phyloP scores from a whole-genome alignment of 1,140 invertebrate genomes.

The Teleogryllus occipitalis region DNA sequence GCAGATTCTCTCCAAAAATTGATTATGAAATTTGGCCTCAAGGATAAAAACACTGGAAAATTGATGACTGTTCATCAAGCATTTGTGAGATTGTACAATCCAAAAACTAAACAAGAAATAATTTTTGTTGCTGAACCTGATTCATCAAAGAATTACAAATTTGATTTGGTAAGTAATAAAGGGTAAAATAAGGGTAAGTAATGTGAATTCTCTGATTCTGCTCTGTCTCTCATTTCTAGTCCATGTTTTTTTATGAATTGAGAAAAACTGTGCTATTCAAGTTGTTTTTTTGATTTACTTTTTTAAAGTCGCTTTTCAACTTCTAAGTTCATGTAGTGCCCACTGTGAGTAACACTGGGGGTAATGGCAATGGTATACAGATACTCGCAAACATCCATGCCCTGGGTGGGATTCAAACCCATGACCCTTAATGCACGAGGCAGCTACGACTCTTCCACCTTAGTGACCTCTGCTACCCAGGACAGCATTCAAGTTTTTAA shows the following conservation, averaged over 20 bases:
- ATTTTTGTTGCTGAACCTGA: constrained; percentile 92
- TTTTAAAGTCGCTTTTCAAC: too few species aligned
- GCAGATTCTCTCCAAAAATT: constrained; percentile 87
- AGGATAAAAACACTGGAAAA: constrained; percentile 59
- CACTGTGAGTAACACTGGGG: too few species aligned
- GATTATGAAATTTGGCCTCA: constrained; percentile 69
- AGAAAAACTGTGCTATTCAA: neutral
- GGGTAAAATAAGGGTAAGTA: constrained; percentile 21
- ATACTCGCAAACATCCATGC: neutral
- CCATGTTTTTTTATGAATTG: neutral
- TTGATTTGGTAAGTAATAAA: constrained; percentile 68
- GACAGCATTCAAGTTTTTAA: too few species aligned
- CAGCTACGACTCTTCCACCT: too few species aligned
- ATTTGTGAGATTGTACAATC: constrained; percentile 70
- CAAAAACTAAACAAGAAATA: constrained; percentile 66
- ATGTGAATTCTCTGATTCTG: constrained; percentile 11
- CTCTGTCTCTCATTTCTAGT: constrained; percentile 13
- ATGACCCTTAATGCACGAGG: too few species aligned
- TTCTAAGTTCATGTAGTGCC: too few species aligned
- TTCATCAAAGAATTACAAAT: constrained; percentile 70
- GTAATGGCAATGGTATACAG: neutral
- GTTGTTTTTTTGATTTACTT: neutral
- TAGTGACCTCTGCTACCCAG: too few species aligned
- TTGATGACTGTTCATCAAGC: constrained; percentile 80
- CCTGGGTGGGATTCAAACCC: too few species aligned